Base-by-base conservation (phyloP, 2,888 invertebrate genomes). In the Synergus laeviventris region DNA sequence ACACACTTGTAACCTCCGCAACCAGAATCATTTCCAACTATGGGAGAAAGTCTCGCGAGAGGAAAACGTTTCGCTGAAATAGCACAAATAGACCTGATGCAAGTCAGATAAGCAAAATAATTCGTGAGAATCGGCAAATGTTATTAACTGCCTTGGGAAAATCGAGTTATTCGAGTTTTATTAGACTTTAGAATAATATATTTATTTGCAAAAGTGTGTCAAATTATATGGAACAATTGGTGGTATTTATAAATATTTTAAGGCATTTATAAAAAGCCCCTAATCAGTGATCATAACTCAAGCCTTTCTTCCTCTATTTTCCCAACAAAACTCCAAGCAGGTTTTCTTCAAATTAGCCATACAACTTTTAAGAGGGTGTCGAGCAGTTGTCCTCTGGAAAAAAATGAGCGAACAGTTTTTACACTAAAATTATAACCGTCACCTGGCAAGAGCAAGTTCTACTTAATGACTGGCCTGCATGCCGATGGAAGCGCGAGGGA, bases 11-110 rank as follows among this genome's bases (percentile, higher is more conserved):
- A 39, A 16, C 42, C 73, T 73, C 59, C 49, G 59, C 45, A 59
- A 39, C 21, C n/a, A 62, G 16, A 77, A 75, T 78, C 77, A 78
- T 78, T 78, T 79, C 75, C 76, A 76, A 80, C 74, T 73, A 73
- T 73, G 54, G 61, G 59, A 56, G 70, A 70, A 66, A 66, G 36
- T 64, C 24, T 9, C 11, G 45, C 38, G 45, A 14, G 24, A 54
- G 36, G 56, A 73, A 18, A 54, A 73, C 56, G 73, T 59, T 70
- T 49, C 4, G 66, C 45, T 70, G 45, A 70, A 70, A 31, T 70
- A 70, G 66, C 66, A 45, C 24, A 70, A 66, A 70, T 2, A 45
- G 42, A 42, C 7, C 18, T 38, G 64, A 45, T 70, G 66, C 66
- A 49, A 70, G 8, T 70, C 66, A 70, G 45, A 66, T 66, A 66